Evolutionary conservation across 2,113 vertebrate genomes (phyloP).

Genomic region (Thinocorus orbignyianus): DNA sequence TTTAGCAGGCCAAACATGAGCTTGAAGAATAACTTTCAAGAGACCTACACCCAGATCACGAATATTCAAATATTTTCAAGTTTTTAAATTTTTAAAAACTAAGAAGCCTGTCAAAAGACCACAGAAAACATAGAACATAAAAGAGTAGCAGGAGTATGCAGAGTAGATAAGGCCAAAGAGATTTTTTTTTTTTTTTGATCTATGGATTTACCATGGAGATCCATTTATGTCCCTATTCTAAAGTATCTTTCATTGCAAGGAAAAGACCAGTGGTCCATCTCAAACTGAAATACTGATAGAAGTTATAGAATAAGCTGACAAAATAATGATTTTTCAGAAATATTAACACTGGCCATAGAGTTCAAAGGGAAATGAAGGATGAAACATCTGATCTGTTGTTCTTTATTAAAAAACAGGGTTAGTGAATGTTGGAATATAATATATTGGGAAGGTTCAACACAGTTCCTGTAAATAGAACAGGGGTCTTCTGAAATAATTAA

Average conservation of each 20-base stretch:
- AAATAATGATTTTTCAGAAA: background rate
- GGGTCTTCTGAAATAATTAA: background rate
- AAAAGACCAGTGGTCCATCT: background rate
- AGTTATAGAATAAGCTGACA: background rate
- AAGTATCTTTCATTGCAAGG: background rate
- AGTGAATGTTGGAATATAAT: background rate
- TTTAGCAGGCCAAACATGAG: background rate
- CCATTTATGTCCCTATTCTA: background rate
- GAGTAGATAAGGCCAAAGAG: background rate
- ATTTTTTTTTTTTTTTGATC: background rate
- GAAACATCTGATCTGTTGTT: background rate
- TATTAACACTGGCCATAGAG: background rate
- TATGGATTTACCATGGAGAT: background rate
- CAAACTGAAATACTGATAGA: background rate
- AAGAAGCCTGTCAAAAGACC: background rate
- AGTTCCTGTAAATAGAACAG: background rate
- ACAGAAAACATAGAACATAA: background rate
- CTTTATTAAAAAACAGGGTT: background rate
- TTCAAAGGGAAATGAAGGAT: background rate
- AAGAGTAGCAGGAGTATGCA: background rate
- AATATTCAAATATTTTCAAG: background rate
- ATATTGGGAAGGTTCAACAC: background rate
- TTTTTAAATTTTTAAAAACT: background rate
- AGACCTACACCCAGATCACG: background rate
- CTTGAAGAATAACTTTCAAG: background rate